Evolutionary conservation across 2,797 vertebrate species (phyloP), one percentile per base, ranked within the genome.

Genomic region (Lutjanus campechanus): DNA sequence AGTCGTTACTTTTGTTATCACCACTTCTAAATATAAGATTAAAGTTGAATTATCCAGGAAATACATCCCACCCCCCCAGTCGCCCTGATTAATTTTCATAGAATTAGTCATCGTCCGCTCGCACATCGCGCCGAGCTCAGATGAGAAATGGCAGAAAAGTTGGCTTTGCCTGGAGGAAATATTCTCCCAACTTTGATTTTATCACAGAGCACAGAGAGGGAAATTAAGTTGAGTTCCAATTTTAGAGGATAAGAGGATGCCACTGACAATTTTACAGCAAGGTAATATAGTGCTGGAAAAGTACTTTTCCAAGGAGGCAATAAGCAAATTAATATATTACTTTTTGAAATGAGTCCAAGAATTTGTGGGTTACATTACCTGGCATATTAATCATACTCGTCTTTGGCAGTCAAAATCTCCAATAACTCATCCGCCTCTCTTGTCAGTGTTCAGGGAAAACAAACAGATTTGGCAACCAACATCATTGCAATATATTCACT

Each of bases 181-280:
- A 70, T 89, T 91, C 87, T 59, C 79, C 82, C 75, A 74, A 58
- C 84, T 91, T 85, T 86, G 88, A 91, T 89, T 88, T 86, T 88
- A 92, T 92, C 87, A 77, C 40, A 63, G 50, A 56, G 65, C 70
- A 64, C 19, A 43, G 67, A 80, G 74, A 62, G 59, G 81, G 58
- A 91, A 88, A 91, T 92, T 80, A 85, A 85, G 75, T 77, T 81
- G 73, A 89, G 76, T 78, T 73, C 79, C 77, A 87, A 59, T 90
- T 87, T 88, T 73, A 19, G 50, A 84, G 82, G 84, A 89, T 85
- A 81, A 85, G 83, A 68, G 54, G 72, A 85, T 70, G 74, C 69
- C 74, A 46, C 60, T 82, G 76, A 87, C 81, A 90, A 69, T 85
- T 83, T 78, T 87, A 84, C 70, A 69, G 71, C 66, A 61, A 89